phyloP scores from a whole-genome alignment of 2,113 vertebrate species.

The Nerophis ophidion region DNA sequence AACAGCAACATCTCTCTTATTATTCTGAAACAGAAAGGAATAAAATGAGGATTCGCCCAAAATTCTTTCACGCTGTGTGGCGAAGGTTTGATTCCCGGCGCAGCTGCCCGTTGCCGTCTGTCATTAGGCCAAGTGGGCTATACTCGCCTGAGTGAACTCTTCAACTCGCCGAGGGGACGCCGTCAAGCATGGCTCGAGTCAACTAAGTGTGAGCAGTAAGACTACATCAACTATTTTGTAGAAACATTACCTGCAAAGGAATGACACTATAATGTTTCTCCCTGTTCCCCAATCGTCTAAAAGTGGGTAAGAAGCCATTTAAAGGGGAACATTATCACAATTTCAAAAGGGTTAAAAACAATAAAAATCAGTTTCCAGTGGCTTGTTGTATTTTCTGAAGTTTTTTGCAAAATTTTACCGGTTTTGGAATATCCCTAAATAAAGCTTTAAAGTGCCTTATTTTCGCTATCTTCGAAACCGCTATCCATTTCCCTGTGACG shows the following conservation, averaged over 20 bases:
- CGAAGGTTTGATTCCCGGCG: slow-evolving; percentile 15
- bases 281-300: too few species aligned
- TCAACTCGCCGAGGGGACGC: slow-evolving; percentile 61
- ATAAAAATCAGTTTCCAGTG: too few species aligned
- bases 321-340: too few species aligned
- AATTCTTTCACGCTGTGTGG: slow-evolving; percentile 7
- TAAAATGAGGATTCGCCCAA: neutral
- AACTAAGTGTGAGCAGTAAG: neutral
- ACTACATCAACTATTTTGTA: neutral
- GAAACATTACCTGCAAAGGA: neutral
- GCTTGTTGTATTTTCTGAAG: too few species aligned
- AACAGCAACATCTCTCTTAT: slow-evolving; percentile 71
- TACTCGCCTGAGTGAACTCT: slow-evolving; percentile 53
- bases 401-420: too few species aligned
- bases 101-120: slow-evolving; percentile 57
- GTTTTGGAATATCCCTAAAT: too few species aligned
- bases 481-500: too few species aligned
- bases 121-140: slow-evolving; percentile 39
- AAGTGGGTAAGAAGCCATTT: too few species aligned
- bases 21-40: slow-evolving; percentile 55
- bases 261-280: too few species aligned
- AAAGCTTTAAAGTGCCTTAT: too few species aligned
- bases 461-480: too few species aligned
- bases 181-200: neutral
- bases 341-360: too few species aligned